A percentile compares a stretch with the other conserved stretches of the same genome.
These are phyloP conservation scores for Liasis olivaceus DNA, from an alignment of 2,797 vertebrate species.

Conservation along the genomic window DNA sequence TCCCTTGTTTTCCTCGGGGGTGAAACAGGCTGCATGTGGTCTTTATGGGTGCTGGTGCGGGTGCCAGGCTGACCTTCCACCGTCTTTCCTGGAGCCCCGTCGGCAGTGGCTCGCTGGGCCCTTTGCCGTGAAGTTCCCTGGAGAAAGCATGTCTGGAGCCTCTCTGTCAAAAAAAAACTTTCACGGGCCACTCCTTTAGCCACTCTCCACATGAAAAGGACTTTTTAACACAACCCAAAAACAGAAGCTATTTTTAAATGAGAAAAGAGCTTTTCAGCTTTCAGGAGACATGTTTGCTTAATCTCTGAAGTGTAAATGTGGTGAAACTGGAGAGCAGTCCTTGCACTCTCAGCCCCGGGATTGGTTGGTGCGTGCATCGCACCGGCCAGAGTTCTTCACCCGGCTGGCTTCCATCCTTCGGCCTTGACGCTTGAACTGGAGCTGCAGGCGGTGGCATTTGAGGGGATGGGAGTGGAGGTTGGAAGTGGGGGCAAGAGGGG, in stretches of 20 bases:
- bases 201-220: conserved; percentile 40
- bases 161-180: conserved; percentile 58
- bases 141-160: conserved; percentile 56
- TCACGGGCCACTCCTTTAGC: conserved; percentile 46
- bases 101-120: conserved; percentile 49
- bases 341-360: too few relatives aligned
- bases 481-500: background rate
- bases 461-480: background rate
- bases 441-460: background rate
- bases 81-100: conserved; percentile 51
- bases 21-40: background rate
- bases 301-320: conserved; percentile 1
- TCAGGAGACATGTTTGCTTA: background rate
- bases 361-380: background rate
- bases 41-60: background rate
- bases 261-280: background rate
- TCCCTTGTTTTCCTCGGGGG: rapidly evolving
- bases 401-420: background rate
- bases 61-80: conserved; percentile 3
- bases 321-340: background rate
- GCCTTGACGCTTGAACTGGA: background rate
- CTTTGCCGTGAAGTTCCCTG: conserved; percentile 41
- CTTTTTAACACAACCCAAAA: background rate
- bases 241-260: conserved; percentile 28
- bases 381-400: background rate